Evolutionary conservation across 2,113 vertebrate genomes (phyloP), one percentile per base, ranked within the genome.

Genomic region (Xenopus laevis): DNA sequence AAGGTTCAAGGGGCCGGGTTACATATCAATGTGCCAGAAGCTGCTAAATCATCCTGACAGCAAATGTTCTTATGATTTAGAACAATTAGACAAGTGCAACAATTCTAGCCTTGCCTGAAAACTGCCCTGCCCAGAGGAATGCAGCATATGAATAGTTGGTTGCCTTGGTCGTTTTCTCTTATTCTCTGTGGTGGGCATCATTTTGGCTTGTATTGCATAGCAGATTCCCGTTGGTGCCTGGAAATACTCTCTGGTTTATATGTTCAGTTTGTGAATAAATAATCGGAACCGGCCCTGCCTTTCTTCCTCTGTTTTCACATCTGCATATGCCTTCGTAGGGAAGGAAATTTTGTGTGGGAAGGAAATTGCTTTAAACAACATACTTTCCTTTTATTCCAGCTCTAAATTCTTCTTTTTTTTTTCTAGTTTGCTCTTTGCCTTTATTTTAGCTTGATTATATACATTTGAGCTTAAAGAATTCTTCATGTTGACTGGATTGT

Each of bases 361-460:
- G 52, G 75, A 60, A 77, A 74, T 44, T 57, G 6, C 44, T 79
- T 72, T 55, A 58, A 45, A 64, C 52, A 73, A 8, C 6, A 55
- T 10, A 40, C 78, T 76, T 76, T 30, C 17, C 21, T 79, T 78
- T 72, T 13, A 47, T 20, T 55, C 75, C 47, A 76, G 7, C 59
- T 3, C 33, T 13, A 79, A 82, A 55, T 69, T 53, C 0, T 69
- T 53, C 0, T 0, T 0, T 74, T 40, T 33, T 0, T 0, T 78
- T 27, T 53, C 79, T 79, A 65, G 17, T 65, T 46, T 20, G 9
- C 23, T 65, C 68, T 46, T 45, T 76, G 46, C 58, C 1, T 80
- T 78, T 68, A 50, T 61, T 75, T 73, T 53, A 2, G 0, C 79
- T 79, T 69, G 45, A 17, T 68, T 79, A 8, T 73, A 64, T 78